Base-by-base conservation (phyloP, 2,113 vertebrate species). In the Mugil cephalus region DNA sequence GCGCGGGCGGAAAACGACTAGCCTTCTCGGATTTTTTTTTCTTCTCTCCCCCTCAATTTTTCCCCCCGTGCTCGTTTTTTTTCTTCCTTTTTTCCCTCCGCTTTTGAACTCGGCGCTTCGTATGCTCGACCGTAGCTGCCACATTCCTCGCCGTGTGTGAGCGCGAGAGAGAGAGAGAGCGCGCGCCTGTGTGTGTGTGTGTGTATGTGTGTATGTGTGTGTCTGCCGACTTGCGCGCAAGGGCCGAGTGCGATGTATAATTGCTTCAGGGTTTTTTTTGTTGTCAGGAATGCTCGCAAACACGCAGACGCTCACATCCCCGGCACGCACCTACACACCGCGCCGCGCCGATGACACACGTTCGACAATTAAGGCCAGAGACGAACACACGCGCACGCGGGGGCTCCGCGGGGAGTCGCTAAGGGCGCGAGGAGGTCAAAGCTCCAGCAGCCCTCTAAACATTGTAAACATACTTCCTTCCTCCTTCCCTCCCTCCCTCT, bases 401-500 rank as follows among this genome's bases (percentile, higher is more conserved):
- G 82, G 82, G 74, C 79, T 89, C 88, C 54, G 30, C 84, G 60
- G 89, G 91, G 87, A 91, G 87, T 21, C 68, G 43, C 63, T 51
- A 40, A 89, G 84, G 90, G 78, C 80, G 77, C 46, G 1, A 36
- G 61, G 85, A 88, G 88, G 91, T 87, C 86, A 90, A 86, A 91
- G 88, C 91, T 90, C 82, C 74, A 87, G 91, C 88, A 85, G 87
- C 79, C 84, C 83, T 87, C 89, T 85, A 88, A 90, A 91, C 89
- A 91, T 87, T 87, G 88, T 91, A 89, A 89, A 90, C 89, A 89
- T 86, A 88, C 82, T 90, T 90, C 87, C 85, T 91, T 89, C 87
- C 78, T 82, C 72, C 15, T 65, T 48, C 64, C 90, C 90, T 92
- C 95, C 89, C 69, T 88, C 95, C 8, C 54, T 60, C 67, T 24